These are phyloP conservation scores for Subanguina moxae DNA, from an alignment of 1,140 invertebrate genomes.

Conservation along the genomic window DNA sequence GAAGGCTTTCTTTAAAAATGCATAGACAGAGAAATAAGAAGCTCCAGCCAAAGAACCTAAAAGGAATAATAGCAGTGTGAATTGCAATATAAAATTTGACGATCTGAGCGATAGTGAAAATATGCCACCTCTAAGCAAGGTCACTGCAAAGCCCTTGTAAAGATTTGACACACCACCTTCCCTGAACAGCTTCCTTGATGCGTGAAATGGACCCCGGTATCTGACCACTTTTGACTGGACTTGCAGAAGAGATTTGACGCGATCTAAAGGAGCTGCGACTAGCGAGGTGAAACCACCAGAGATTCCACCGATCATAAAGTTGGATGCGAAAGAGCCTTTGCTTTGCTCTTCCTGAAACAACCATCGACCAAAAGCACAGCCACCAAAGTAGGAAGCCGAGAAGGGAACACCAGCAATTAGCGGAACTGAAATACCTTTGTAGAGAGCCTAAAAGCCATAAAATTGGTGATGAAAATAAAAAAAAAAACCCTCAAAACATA, in stretches of 20 bases:
- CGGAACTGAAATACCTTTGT: conserved; percentile 69
- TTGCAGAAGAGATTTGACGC: conserved; percentile 61
- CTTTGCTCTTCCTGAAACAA: conserved; percentile 35
- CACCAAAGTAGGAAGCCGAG: conserved; percentile 86
- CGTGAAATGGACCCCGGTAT: conserved; percentile 88
- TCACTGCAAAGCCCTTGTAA: conserved; percentile 81
- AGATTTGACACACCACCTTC: too few species aligned
- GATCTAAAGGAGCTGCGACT: conserved; percentile 95
- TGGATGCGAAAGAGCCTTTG: conserved; percentile 62
- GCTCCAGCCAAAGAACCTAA: conserved; percentile 89
- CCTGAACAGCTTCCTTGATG: conserved; percentile 71
- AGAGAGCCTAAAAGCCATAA: conserved; percentile 64
- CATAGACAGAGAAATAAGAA: conserved; percentile 94
- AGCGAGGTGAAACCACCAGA: conserved; percentile 87
- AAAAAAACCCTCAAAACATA: conserved; percentile 15
- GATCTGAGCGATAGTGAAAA: not conserved
- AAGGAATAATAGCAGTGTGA: conserved; percentile 16
- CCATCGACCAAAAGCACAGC: conserved; percentile 85
- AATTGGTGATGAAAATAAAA: too few species aligned
- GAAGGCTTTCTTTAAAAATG: conserved; percentile 70
- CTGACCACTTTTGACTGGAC: conserved; percentile 68
- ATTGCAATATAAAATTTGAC: too few species aligned
- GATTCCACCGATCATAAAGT: conserved; percentile 86
- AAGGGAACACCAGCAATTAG: conserved; percentile 66
- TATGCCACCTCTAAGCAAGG: conserved; percentile 73